phyloP scores from a whole-genome alignment of 2,113 vertebrate genomes.

The Phaethornis superciliosus region DNA sequence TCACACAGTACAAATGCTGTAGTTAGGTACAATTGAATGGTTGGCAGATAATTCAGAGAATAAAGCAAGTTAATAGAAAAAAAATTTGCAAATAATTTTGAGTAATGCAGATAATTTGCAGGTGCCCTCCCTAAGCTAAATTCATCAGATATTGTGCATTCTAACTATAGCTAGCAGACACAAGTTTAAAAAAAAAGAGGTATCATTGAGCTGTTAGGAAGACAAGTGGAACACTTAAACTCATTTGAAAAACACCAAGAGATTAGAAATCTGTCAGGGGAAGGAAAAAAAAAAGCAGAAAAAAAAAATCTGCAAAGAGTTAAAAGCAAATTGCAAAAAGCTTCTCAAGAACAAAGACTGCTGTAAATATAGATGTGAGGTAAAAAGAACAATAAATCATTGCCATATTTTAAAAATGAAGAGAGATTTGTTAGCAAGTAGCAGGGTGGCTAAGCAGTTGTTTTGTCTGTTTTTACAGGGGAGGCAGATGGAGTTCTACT shows the following conservation, averaged over 20 bases:
- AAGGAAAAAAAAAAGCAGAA: constrained; percentile 26
- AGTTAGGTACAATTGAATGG: neutral
- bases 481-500: constrained; percentile 67
- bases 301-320: constrained; percentile 12
- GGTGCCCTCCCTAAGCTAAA: neutral
- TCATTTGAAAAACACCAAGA: neutral
- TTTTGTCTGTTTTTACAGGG: constrained; percentile 49
- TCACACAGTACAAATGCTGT: neutral
- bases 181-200: neutral
- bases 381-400: neutral
- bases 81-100: neutral
- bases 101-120: neutral
- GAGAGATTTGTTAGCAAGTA: constrained; percentile 31
- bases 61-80: neutral
- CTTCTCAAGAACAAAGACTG: constrained; percentile 8
- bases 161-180: neutral
- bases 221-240: constrained; percentile 45
- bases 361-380: neutral
- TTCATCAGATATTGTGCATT: neutral
- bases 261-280: constrained; percentile 4
- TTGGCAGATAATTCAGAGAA: neutral
- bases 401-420: constrained; percentile 47
- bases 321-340: constrained; percentile 50
- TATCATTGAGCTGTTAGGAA: constrained; percentile 7
- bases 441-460: constrained; percentile 48